Evolutionary conservation across 1,140 invertebrate genomes (phyloP).

Genomic region (Batillaria attramentaria): DNA sequence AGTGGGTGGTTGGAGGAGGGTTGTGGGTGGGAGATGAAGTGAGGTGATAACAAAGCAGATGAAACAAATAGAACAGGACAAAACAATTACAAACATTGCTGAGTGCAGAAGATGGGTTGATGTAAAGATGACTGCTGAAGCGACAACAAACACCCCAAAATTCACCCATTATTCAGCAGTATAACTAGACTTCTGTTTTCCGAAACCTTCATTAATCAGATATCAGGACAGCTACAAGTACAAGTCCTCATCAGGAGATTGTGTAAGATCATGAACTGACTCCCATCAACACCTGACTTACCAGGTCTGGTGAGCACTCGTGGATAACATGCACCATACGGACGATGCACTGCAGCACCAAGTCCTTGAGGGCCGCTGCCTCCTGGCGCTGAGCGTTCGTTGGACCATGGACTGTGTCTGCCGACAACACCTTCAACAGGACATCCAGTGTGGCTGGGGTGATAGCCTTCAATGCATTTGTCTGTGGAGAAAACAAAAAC

Average conservation of each 20-base stretch:
- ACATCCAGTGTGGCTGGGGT: slow-evolving; percentile 78
- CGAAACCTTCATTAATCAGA: too few species aligned
- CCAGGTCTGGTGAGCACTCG: slow-evolving; percentile 77
- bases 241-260: too few species aligned
- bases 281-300: too few species aligned
- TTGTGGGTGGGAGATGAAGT: neutral
- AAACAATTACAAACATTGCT: neutral
- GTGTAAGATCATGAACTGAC: too few species aligned
- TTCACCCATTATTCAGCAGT: too few species aligned
- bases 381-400: slow-evolving; percentile 67
- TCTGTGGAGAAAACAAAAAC: slow-evolving; percentile 70
- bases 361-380: slow-evolving; percentile 68
- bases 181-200: too few species aligned
- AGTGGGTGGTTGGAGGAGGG: too few species aligned
- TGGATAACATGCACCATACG: slow-evolving; percentile 76
- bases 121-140: too few species aligned
- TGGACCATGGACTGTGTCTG: slow-evolving; percentile 45
- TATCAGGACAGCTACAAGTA: too few species aligned
- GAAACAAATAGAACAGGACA: neutral
- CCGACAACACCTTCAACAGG: slow-evolving; percentile 71
- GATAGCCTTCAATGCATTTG: slow-evolving; percentile 77
- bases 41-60: neutral
- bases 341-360: slow-evolving; percentile 75
- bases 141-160: too few species aligned
- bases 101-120: neutral